Evolutionary conservation across 1,140 invertebrate genomes (phyloP), one percentile per base, ranked within the genome.

Genomic region (Pseudomyrmex dendroicus): DNA sequence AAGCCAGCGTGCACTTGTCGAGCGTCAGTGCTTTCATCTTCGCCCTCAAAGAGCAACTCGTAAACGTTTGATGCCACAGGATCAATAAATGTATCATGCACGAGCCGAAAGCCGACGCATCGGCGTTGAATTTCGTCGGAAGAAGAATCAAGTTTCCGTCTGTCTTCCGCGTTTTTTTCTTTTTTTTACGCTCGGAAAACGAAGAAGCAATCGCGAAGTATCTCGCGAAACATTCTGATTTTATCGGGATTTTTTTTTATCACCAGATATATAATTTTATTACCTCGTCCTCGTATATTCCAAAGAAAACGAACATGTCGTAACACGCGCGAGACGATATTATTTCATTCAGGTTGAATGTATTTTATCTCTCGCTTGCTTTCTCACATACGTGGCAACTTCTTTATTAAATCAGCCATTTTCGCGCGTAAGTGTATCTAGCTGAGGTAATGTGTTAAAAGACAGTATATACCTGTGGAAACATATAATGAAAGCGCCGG

Each of bases 1-100:
- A 89, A 89, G 88, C 86, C 83, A 86, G 83, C 84, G 84, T 87
- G 78, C 82, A 88, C 86, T 90, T 86, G 87, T 87, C 88, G 86
- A 82, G 74, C 84, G 84, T 86, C 84, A 82, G 84, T 76, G 87
- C 89, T 91, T 92, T 92, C 91, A 92, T 91, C 90, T 92, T 92
- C 89, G 77, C 86, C 80, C 86, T 91, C 86, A 90, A 91, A 92
- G 89, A 87, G 84, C 85, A 84, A 89, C 86, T 83, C 86, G 86
- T 90, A 89, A 90, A 89, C 86, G 88, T 89, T 88, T 89, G 87
- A 90, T 90, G 84, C 84, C 84, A 62, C 84, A 88, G 86, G 87
- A 88, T 89, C 87, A 88, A 89, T 89, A 89, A 89, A 88, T 89
- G 86, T 84, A 88, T 89, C 87, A 82, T 56, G 63, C 73, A 44